These are phyloP conservation scores for Rattus rattus DNA, from an alignment of 2,113 vertebrate genomes.

Conservation along the genomic window DNA sequence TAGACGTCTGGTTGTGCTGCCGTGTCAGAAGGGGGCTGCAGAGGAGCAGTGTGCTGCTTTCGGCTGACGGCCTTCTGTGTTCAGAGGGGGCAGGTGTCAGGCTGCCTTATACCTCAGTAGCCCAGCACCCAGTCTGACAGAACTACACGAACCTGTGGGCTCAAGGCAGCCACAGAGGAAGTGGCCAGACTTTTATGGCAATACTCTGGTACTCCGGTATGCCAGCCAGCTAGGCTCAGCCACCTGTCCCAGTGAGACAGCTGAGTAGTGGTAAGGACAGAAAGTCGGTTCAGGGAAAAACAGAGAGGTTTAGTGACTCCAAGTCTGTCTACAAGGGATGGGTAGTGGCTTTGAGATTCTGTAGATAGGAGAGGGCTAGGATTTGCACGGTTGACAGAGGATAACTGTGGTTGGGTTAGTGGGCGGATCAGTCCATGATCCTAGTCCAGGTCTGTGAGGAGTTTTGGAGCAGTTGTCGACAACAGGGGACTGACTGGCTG, in stretches of 20 bases:
- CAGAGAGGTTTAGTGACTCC: not conserved
- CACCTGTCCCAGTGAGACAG: not conserved
- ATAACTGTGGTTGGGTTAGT: not conserved
- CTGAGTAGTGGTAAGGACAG: not conserved
- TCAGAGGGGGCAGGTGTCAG: not conserved
- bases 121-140: not conserved
- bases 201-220: not conserved
- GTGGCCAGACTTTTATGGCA: not conserved
- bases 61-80: not conserved
- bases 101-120: not conserved
- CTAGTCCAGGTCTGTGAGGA: not conserved
- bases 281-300: not conserved
- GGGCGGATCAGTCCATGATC: not conserved
- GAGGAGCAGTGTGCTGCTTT: not conserved
- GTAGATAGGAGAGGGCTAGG: not conserved
- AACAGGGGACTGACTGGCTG: not conserved
- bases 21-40: not conserved
- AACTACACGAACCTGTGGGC: accelerated
- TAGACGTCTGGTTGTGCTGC: not conserved
- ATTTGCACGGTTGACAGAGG: not conserved
- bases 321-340: not conserved
- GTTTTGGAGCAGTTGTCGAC: not conserved
- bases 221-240: no score
- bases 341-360: no score
- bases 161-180: not conserved